These are phyloP conservation scores for Pogonomyrmex barbatus DNA, from an alignment of 1,140 invertebrate species.

Conservation along the genomic window DNA sequence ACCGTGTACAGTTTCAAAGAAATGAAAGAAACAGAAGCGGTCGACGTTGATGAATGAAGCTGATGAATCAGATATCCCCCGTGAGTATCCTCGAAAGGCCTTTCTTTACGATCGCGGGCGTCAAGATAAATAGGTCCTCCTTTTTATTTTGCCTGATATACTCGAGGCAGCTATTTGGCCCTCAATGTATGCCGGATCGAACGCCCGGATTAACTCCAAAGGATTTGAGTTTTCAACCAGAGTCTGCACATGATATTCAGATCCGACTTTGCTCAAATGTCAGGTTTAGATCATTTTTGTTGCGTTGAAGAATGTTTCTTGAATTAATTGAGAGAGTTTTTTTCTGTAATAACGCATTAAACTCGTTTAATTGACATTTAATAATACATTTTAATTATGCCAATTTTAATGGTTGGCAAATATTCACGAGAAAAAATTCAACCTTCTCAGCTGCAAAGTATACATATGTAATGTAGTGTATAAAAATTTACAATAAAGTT, in stretches of 20 bases:
- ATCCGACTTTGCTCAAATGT: background rate
- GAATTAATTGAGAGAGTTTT: background rate
- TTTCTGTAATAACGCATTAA: background rate
- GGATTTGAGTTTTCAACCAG: slow-evolving; percentile 7
- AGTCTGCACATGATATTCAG: background rate
- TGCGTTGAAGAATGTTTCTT: background rate
- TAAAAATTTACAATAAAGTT: background rate
- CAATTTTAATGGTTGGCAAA: slow-evolving; percentile 2
- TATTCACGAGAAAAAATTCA: background rate
- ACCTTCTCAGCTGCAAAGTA: background rate
- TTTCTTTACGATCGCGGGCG: slow-evolving; percentile 77
- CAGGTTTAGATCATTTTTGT: background rate
- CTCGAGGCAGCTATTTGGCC: slow-evolving; percentile 66
- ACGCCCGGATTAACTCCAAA: slow-evolving; percentile 36
- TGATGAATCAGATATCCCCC: slow-evolving; percentile 77
- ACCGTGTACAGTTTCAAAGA: slow-evolving; percentile 75
- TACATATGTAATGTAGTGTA: background rate
- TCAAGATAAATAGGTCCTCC: slow-evolving; percentile 74
- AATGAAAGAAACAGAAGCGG: slow-evolving; percentile 78
- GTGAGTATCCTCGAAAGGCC: slow-evolving; percentile 75
- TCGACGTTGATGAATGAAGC: slow-evolving; percentile 77
- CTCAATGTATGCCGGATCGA: slow-evolving; percentile 27
- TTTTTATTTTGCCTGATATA: slow-evolving; percentile 69
- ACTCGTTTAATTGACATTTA: background rate
- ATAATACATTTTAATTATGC: slow-evolving; percentile 7